phyloP scores from a whole-genome alignment of 2,113 vertebrate species.

The Pollachius pollachius region DNA sequence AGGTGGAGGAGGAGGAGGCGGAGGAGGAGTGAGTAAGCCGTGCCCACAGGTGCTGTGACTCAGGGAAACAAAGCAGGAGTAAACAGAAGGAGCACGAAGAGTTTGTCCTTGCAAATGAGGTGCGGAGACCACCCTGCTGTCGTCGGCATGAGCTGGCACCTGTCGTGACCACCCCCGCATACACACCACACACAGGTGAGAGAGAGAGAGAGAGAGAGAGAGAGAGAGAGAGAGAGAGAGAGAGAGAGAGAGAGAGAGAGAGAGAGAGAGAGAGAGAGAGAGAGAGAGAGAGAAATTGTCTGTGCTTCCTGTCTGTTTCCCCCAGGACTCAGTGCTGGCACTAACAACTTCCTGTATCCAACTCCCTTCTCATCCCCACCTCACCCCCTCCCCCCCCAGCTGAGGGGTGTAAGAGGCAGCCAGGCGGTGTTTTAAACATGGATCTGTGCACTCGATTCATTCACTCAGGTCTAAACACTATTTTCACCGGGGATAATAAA shows the following conservation, averaged over 20 bases:
- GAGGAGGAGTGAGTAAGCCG: too few relatives aligned
- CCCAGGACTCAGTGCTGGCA: slow-evolving; percentile 39
- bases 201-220: slow-evolving; percentile 7
- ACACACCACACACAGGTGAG: slow-evolving; percentile 19
- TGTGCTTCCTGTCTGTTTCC: slow-evolving; percentile 24
- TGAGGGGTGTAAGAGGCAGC: too few relatives aligned
- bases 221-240: slow-evolving; percentile 14
- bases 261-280: slow-evolving; percentile 14
- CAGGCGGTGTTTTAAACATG: too few relatives aligned
- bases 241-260: slow-evolving; percentile 7
- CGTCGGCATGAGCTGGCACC: neutral
- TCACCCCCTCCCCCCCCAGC: too few relatives aligned
- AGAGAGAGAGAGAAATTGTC: neutral
- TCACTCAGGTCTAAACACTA: too few relatives aligned
- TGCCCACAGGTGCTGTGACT: too few relatives aligned
- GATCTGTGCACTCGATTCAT: too few relatives aligned
- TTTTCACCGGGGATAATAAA: too few relatives aligned
- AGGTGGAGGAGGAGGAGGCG: too few relatives aligned
- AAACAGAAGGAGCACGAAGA: neutral
- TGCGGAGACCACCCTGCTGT: too few relatives aligned
- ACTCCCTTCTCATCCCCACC: neutral
- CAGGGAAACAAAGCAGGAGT: neutral
- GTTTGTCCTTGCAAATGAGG: neutral
- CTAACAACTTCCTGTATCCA: slow-evolving; percentile 7
- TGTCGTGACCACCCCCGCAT: neutral